These are phyloP conservation scores for Cantharis lateralis DNA, from an alignment of 2,888 invertebrate species.

Conservation along the genomic window DNA sequence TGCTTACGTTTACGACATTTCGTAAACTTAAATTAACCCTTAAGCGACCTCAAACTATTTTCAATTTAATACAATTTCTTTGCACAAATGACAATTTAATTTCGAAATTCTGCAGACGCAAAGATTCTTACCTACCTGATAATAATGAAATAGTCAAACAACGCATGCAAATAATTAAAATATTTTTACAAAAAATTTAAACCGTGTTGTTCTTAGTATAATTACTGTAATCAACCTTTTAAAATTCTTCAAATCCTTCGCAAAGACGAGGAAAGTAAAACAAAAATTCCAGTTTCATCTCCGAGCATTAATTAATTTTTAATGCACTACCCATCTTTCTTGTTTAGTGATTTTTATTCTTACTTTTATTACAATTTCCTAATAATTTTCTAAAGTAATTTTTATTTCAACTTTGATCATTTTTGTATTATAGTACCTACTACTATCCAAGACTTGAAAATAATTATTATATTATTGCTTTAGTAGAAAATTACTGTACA, in stretches of 20 bases:
- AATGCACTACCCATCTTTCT: constrained; percentile 49
- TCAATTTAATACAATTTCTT: not conserved
- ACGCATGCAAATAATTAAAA: not conserved
- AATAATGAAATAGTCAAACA: not conserved
- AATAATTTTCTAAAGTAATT: constrained; percentile 66
- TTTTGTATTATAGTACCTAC: no score
- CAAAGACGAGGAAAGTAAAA: constrained; percentile 22
- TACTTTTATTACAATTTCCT: constrained; percentile 64
- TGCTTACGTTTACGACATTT: not conserved
- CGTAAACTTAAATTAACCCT: not conserved
- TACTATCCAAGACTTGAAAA: not conserved
- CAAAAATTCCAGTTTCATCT: constrained; percentile 47
- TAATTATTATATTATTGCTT: not conserved
- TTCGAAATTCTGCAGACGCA: not conserved
- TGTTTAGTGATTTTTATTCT: constrained; percentile 57
- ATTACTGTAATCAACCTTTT: constrained; percentile 13
- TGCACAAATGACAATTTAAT: not conserved
- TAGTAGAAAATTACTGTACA: no score
- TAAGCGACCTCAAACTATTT: not conserved
- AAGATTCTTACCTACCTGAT: not conserved
- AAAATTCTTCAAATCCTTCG: constrained; percentile 22
- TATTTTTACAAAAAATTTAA: not conserved
- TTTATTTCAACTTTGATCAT: constrained; percentile 50
- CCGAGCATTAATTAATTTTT: constrained; percentile 51
- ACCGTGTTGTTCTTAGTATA: constrained; percentile 2